A percentile compares a stretch with the other conserved stretches of the same genome.
Conservation (phyloP, 2,113 vertebrate genomes). For the Marmota monax region DNA sequence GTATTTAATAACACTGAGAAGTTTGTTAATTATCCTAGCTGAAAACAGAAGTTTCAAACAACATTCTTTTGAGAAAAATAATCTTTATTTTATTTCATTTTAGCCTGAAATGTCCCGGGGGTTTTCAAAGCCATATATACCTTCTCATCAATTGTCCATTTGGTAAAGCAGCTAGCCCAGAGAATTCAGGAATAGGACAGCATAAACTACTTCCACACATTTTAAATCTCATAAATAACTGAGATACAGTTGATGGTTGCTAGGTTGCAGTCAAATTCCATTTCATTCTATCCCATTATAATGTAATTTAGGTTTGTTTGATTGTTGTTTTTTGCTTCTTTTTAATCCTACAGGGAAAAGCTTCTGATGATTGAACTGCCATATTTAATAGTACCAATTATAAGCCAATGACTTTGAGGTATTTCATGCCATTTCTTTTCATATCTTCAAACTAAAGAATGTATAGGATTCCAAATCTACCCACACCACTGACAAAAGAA, state of each 20-base stretch:
- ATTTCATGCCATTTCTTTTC: conserved; percentile 41
- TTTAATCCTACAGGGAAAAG: conserved; percentile 27
- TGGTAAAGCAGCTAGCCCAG: neutral
- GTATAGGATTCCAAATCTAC: neutral
- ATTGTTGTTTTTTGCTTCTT: neutral
- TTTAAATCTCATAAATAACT: conserved; percentile 50
- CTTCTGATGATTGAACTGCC: conserved; percentile 23
- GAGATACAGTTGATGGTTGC: conserved; percentile 28
- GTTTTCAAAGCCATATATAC: conserved; percentile 40
- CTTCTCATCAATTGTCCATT: conserved; percentile 3
- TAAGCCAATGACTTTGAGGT: conserved; percentile 16
- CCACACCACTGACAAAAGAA: neutral
- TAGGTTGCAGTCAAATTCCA: conserved; percentile 9
- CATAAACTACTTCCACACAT: neutral
- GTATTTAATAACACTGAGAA: conserved; percentile 5
- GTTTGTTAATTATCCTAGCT: conserved; percentile 15
- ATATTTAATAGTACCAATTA: conserved; percentile 38
- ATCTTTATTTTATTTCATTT: neutral
- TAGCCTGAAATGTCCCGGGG: neutral
- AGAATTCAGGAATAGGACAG: neutral
- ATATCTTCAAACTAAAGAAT: conserved; percentile 41
- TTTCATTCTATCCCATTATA: conserved; percentile 53
- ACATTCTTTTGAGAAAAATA: conserved; percentile 55
- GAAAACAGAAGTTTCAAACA: neutral
- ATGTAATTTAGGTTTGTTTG: conserved; percentile 57